A percentile compares a stretch with the other conserved stretches of the same genome.
These are phyloP conservation scores for Zaprionus davidi DNA, from an alignment of 1,140 invertebrate genomes.

Conservation along the genomic window DNA sequence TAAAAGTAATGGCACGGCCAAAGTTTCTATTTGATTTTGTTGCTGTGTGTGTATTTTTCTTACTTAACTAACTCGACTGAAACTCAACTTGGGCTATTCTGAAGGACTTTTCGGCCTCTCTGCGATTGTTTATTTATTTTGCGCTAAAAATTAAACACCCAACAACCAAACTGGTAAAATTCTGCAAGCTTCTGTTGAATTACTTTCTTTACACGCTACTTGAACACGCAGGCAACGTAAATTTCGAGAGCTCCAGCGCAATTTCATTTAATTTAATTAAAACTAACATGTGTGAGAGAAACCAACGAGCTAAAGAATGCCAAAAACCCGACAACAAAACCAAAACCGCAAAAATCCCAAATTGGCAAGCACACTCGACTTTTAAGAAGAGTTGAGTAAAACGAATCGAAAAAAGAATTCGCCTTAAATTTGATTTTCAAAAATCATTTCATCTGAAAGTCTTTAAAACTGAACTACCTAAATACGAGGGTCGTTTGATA, in stretches of 20 bases:
- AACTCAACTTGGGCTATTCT: constrained; percentile 61
- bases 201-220: constrained; percentile 81
- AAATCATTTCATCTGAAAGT: not conserved
- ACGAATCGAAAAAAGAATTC: not conserved
- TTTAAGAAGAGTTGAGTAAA: not conserved
- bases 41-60: constrained; percentile 43
- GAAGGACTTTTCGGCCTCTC: constrained; percentile 68
- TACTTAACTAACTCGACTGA: constrained; percentile 64
- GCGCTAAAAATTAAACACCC: constrained; percentile 73
- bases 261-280: constrained; percentile 72
- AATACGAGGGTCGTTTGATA: no score
- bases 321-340: constrained; percentile 3
- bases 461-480: not conserved
- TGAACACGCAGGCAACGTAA: constrained; percentile 73
- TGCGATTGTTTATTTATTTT: constrained; percentile 77
- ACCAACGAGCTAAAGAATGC: constrained; percentile 3
- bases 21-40: constrained; percentile 52
- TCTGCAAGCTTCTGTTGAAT: constrained; percentile 43
- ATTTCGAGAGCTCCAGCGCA: constrained; percentile 24
- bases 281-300: constrained; percentile 36
- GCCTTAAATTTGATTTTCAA: not conserved
- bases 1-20: constrained; percentile 64
- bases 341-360: constrained; percentile 8
- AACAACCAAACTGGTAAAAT: constrained; percentile 22
- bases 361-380: not conserved